Evolutionary conservation across 1,140 invertebrate genomes (phyloP).

Genomic region (Galendromus occidentalis): DNA sequence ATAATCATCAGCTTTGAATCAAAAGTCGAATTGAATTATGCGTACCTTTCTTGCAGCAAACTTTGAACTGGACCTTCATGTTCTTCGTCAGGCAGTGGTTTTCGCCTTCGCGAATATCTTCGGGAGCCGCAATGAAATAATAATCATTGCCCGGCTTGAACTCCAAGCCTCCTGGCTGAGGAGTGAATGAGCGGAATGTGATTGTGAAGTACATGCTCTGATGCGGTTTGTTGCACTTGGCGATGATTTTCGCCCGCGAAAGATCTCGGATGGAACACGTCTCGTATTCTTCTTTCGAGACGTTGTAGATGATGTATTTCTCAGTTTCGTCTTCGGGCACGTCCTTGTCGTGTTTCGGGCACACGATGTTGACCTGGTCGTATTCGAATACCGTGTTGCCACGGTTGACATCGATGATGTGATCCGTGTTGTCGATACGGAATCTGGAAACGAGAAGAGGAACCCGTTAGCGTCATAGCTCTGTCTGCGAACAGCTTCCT

Average conservation of each 20-base stretch:
- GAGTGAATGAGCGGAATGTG: conserved; percentile 84
- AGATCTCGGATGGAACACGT: conserved; percentile 79
- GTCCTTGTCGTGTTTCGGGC: conserved; percentile 67
- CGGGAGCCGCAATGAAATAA: conserved; percentile 80
- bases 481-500: conserved; percentile 12
- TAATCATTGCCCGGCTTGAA: conserved; percentile 84
- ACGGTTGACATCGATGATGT: conserved; percentile 88
- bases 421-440: conserved; percentile 89
- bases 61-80: conserved; percentile 90
- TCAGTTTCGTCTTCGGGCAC: conserved; percentile 72
- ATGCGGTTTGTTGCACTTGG: conserved; percentile 81
- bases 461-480: conserved; percentile 8
- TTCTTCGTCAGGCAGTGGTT: conserved; percentile 72
- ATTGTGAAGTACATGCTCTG: conserved; percentile 89
- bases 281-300: conserved; percentile 25
- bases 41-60: conserved; percentile 44
- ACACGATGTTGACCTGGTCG: conserved; percentile 86
- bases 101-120: conserved; percentile 50
- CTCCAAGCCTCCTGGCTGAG: conserved; percentile 77
- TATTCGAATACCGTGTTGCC: conserved; percentile 78
- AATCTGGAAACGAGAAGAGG: conserved; percentile 46
- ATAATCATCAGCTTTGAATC: too few relatives aligned
- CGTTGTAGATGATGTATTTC: conserved; percentile 89
- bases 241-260: conserved; percentile 62
- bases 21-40: too few relatives aligned